A percentile compares a stretch with the other conserved stretches of the same genome.
Evolutionary conservation across 2,113 vertebrate genomes (phyloP).

Genomic region (Monarcha castaneiventris): DNA sequence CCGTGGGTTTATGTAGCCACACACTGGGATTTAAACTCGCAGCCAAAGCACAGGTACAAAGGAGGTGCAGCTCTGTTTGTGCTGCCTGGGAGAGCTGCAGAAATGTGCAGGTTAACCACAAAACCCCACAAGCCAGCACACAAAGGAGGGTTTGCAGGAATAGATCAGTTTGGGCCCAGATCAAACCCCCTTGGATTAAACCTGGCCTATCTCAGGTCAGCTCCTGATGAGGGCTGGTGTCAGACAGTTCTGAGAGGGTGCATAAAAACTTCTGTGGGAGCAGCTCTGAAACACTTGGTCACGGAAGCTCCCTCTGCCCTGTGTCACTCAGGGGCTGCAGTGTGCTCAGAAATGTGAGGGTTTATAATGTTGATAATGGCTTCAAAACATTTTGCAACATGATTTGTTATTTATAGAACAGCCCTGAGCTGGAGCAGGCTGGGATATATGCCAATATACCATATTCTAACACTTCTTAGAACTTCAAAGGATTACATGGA

Average conservation of each 20-base stretch:
- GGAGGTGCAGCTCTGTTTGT: background rate
- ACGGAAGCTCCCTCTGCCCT: background rate
- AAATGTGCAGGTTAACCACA: background rate
- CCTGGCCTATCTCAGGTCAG: background rate
- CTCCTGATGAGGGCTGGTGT: background rate
- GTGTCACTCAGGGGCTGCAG: background rate
- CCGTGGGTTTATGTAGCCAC: background rate
- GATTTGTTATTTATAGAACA: slow-evolving; percentile 12
- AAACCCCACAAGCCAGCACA: background rate
- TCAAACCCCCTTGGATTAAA: background rate
- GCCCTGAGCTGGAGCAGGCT: background rate
- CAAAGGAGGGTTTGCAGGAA: background rate
- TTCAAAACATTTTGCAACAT: background rate
- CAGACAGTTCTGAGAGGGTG: background rate
- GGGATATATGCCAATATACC: background rate
- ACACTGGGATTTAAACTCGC: background rate
- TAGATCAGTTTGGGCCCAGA: background rate
- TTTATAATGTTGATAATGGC: background rate
- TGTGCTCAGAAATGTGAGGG: background rate
- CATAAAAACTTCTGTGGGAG: background rate
- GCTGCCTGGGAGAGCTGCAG: background rate
- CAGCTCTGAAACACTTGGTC: background rate
- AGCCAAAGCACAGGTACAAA: background rate
- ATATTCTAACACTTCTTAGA: background rate
- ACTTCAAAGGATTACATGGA: slow-evolving; percentile 22